Base-by-base conservation (phyloP, 2,888 invertebrate species). In the Artemia sinica region DNA sequence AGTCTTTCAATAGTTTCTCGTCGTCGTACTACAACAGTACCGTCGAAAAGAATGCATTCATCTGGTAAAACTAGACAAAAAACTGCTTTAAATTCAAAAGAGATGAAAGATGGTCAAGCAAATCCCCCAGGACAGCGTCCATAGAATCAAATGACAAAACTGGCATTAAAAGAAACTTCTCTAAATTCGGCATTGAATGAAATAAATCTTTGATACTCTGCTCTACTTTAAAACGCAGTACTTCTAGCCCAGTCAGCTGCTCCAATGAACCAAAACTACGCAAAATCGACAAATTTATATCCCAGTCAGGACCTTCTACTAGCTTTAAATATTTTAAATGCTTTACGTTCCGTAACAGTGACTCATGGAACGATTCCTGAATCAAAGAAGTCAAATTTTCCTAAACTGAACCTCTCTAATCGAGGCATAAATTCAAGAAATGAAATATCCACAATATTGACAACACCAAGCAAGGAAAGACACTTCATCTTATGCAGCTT, bases 401-500 rank as follows among this genome's bases (percentile, higher is more conserved):
- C 58, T n/a, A 58, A 18, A 14, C 58, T n/a, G 8, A 58, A 9
- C 8, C 8, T 58, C 58, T 58, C 58, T 18, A 58, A 18, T 14
- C 58, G n/a, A 10, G 58, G 58, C 58, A 58, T 58, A 9, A 58
- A 18, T 18, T 58, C 58, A n/a, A 58, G 18, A 18, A 58, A 58
- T 18, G n/a, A 14, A n/a, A 58, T 18, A 58, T 58, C 58, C 8
- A 18, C n/a, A n/a, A 58, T 10, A 14, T n/a, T 58, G 8, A 14
- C n/a, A 9, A 18, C 11, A 58, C 58, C n/a, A 18, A 58, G 58
- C 8, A 58, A n/a, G 58, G 58, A 58, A 58, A 58, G 58, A 18
- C 18, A 18, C 58, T 58, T 58, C 58, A 58, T 58, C 18, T 58
- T 58, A 58, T 58, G 58, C 58, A 58, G 58, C 58, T 58, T 58